Conservation (phyloP, 2,797 vertebrate species). For the Mastacembelus armatus region DNA sequence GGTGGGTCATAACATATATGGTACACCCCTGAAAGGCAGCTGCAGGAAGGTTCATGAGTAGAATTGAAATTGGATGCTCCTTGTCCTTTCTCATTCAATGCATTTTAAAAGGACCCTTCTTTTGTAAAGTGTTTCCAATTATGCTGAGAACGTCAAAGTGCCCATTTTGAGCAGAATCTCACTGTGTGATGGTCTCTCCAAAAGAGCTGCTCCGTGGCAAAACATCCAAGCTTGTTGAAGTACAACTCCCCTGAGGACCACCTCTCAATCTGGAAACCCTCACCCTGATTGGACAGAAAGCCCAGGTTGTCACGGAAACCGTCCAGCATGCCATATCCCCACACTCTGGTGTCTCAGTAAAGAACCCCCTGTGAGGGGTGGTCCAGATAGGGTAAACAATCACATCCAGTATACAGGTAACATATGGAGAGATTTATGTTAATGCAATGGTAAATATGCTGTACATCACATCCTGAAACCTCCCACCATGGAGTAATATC, state of each 20-base stretch:
- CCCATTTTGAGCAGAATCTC: slow-evolving; percentile 78
- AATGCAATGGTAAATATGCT: slow-evolving; percentile 68
- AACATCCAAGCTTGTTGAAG: slow-evolving; percentile 74
- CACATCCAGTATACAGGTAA: slow-evolving; percentile 39
- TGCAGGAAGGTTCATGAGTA: slow-evolving; percentile 74
- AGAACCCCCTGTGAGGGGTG: slow-evolving; percentile 57
- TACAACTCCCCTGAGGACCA: slow-evolving; percentile 80
- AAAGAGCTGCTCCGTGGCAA: slow-evolving; percentile 71
- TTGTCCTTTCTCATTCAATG: slow-evolving; percentile 73
- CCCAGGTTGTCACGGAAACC: slow-evolving; percentile 82
- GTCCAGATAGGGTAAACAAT: slow-evolving; percentile 68
- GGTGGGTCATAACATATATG: slow-evolving; percentile 73
- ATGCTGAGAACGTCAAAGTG: slow-evolving; percentile 77
- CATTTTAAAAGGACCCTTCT: slow-evolving; percentile 80
- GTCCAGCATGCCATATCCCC: slow-evolving; percentile 68
- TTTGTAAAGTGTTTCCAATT: slow-evolving; percentile 82
- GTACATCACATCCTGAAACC: slow-evolving; percentile 41
- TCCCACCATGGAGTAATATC: slow-evolving; percentile 34
- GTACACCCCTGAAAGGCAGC: slow-evolving; percentile 71
- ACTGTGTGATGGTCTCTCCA: slow-evolving; percentile 77
- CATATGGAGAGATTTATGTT: slow-evolving; percentile 54
- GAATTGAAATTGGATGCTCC: slow-evolving; percentile 79
- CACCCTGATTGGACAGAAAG: slow-evolving; percentile 73
- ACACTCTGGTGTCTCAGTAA: slow-evolving; percentile 69
- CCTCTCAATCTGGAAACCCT: slow-evolving; percentile 80